Base-by-base conservation (phyloP, 2,888 invertebrate genomes). In the Macaria notata region DNA sequence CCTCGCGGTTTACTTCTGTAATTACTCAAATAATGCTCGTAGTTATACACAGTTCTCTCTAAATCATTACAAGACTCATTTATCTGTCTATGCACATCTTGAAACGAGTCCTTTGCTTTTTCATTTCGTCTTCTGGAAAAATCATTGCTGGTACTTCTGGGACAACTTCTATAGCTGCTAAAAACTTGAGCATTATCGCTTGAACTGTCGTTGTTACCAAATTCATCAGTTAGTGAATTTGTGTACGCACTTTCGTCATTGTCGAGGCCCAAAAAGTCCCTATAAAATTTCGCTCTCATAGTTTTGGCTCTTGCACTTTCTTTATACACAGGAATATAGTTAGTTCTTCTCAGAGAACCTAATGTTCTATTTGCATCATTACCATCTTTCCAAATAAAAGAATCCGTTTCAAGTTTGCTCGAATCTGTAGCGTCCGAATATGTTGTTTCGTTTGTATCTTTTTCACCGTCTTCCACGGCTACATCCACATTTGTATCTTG, bases 21-120 rank as follows among this genome's bases (percentile, higher is more conserved):
- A 54, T 68, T 70, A 30, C 65, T 48, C 31, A 87, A 64, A 71
- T 86, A 87, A 49, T 66, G 69, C 49, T 86, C 81, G 63, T 89
- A 90, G 56, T 73, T 79, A 55, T 75, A 73, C 0, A 79, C 82
- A 2, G 84, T 75, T 0, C 65, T 66, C 58, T 89, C 87, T 5
- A 89, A 63, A 31, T 74, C 76, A 31, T 78, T 72, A 64, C 89
- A 90, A 2, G 84, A 81, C n/a, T 76, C 75, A 42, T 79, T 60
- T 57, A 90, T 65, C 62, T 86, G 81, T 41, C 62, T 75, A 70
- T 88, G 83, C 31, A 83, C 64, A 49, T 63, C 73, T 30, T 75
- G 72, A 63, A 74, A 82, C 49, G 64, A 65, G 46, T 59, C 31
- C n/a, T 30, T 48, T 1, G 29, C 31, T 33, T 68, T 64, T 49